A percentile compares a stretch with the other conserved stretches of the same genome.
These are phyloP conservation scores for Eremophila alpestris DNA, from an alignment of 2,797 vertebrate species.

Conservation along the genomic window DNA sequence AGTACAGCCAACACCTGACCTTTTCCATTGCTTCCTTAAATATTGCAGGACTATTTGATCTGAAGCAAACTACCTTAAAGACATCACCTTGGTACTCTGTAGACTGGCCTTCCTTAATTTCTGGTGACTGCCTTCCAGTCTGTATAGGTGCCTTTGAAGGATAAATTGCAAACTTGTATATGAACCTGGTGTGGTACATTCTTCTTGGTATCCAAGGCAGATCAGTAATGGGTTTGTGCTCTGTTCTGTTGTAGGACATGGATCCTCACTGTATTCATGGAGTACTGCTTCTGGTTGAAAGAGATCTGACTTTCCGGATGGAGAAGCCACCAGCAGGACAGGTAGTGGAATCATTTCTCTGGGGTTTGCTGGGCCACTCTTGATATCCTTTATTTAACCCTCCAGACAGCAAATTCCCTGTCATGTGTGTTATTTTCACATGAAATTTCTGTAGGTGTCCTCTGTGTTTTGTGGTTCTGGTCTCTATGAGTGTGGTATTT, in stretches of 20 bases:
- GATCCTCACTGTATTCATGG: constrained; percentile 81
- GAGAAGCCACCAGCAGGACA: constrained; percentile 80
- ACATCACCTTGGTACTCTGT: not conserved
- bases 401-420: not conserved
- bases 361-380: not conserved
- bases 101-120: not conserved
- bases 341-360: constrained; percentile 69
- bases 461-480: not conserved
- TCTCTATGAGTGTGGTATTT: not conserved
- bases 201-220: not conserved
- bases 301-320: constrained; percentile 74
- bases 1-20: not conserved
- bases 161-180: not conserved
- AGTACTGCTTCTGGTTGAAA: constrained; percentile 83
- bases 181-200: not conserved
- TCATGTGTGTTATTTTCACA: not conserved
- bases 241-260: constrained; percentile 75
- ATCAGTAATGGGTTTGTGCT: not conserved
- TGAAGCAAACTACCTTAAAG: not conserved
- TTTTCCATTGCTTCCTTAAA: not conserved
- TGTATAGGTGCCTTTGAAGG: not conserved
- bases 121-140: not conserved
- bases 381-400: not conserved
- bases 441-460: not conserved
- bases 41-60: not conserved